phyloP scores from a whole-genome alignment of 2,113 vertebrate species.

The Uropsilus gracilis region DNA sequence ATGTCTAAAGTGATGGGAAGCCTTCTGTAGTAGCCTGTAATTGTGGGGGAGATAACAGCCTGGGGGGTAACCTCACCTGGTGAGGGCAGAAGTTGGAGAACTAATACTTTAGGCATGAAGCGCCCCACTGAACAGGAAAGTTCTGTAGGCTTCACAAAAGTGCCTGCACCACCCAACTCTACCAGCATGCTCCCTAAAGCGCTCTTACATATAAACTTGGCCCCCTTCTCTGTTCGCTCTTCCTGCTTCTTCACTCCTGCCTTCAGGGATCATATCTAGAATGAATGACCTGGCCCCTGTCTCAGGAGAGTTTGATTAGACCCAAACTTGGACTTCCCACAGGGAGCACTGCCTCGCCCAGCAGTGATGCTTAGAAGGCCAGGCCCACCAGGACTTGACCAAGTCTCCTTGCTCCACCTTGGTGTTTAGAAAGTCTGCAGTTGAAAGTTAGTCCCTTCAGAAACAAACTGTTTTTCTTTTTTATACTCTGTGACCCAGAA shows the following conservation, averaged over 20 bases:
- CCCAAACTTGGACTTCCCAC: background rate
- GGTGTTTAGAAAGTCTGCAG: background rate
- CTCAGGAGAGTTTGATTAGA: background rate
- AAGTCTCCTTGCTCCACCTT: background rate
- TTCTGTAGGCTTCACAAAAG: background rate
- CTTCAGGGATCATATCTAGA: background rate
- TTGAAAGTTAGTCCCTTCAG: background rate
- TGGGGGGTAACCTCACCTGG: background rate
- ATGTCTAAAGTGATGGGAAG: background rate
- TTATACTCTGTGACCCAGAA: constrained; percentile 13
- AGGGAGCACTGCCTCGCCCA: background rate
- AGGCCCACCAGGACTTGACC: background rate
- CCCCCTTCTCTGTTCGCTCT: background rate
- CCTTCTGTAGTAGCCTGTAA: background rate
- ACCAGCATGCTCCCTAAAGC: no score
- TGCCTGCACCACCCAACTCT: no score
- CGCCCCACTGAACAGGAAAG: background rate
- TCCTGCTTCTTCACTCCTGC: background rate
- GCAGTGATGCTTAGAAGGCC: background rate
- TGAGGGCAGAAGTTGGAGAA: background rate
- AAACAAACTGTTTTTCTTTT: background rate
- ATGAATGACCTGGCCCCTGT: background rate
- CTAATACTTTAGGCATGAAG: background rate
- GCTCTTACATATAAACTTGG: background rate
- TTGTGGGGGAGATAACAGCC: background rate